Percentiles rank a stretch among this genome's conserved stretches.
phyloP scores from a whole-genome alignment of 2,113 vertebrate genomes.

The Okapia johnstoni region DNA sequence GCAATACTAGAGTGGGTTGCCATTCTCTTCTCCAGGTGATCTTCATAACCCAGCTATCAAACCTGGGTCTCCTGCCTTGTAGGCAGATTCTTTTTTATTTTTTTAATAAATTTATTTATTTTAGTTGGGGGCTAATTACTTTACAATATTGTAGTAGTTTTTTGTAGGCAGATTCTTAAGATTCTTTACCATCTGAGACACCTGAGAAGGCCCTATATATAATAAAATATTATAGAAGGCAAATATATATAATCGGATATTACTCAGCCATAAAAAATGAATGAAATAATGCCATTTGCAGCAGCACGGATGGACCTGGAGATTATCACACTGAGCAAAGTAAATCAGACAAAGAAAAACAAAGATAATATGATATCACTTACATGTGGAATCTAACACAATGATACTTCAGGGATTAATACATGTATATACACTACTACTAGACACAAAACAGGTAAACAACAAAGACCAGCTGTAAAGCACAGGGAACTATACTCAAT shows the following conservation, averaged over 20 bases:
- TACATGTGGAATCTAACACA: background rate
- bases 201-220: rapidly evolving
- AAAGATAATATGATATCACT: background rate
- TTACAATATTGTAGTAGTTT: too few species aligned
- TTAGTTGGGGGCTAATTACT: too few species aligned
- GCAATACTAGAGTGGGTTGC: background rate
- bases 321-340: background rate
- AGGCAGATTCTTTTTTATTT: background rate
- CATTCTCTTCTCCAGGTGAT: background rate
- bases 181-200: background rate
- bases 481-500: background rate
- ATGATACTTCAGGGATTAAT: background rate
- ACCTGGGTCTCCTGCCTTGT: background rate
- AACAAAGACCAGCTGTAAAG: background rate
- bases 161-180: background rate
- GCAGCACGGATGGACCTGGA: background rate
- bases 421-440: background rate
- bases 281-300: background rate
- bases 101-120: too few species aligned
- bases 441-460: background rate
- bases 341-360: background rate
- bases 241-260: background rate
- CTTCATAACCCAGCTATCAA: background rate
- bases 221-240: background rate
- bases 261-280: background rate